Evolutionary conservation across 2,113 vertebrate genomes (phyloP).

Genomic region (Amazona guildingii): DNA sequence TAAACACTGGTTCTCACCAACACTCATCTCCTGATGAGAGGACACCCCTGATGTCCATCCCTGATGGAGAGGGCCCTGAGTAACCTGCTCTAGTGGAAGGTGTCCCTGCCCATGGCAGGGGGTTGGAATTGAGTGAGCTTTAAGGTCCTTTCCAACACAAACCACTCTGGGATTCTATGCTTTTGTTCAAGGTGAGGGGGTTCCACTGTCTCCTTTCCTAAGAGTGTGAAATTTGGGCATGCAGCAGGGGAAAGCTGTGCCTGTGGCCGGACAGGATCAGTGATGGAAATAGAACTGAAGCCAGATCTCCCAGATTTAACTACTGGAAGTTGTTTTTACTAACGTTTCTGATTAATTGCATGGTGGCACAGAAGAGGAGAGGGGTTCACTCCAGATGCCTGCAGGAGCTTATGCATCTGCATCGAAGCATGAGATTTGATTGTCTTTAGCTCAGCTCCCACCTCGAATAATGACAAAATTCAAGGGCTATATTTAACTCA

Average conservation of each 20-base stretch:
- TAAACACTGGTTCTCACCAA: fast-evolving
- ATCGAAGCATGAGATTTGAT: not conserved
- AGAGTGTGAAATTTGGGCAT: not conserved
- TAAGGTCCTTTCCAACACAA: not conserved
- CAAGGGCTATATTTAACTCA: slow-evolving; percentile 17
- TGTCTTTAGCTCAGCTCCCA: slow-evolving; percentile 7
- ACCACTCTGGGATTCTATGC: not conserved
- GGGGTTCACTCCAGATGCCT: not conserved
- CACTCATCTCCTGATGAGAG: not conserved
- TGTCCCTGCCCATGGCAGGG: not conserved
- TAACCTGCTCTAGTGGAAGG: not conserved
- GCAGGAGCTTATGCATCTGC: not conserved
- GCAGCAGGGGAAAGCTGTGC: not conserved
- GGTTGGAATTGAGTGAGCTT: not conserved
- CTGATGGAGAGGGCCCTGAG: not conserved
- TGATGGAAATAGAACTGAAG: not conserved
- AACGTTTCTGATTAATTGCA: not conserved
- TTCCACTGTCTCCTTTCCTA: not conserved
- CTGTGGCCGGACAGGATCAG: not conserved
- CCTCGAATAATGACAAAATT: not conserved
- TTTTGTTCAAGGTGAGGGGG: not conserved
- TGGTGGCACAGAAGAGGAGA: not conserved
- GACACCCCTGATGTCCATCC: not conserved
- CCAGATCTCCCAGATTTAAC: not conserved
- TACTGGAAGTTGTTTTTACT: not conserved